Base-by-base conservation (phyloP, 2,797 vertebrate species). In the Pantherophis vulpinus region DNA sequence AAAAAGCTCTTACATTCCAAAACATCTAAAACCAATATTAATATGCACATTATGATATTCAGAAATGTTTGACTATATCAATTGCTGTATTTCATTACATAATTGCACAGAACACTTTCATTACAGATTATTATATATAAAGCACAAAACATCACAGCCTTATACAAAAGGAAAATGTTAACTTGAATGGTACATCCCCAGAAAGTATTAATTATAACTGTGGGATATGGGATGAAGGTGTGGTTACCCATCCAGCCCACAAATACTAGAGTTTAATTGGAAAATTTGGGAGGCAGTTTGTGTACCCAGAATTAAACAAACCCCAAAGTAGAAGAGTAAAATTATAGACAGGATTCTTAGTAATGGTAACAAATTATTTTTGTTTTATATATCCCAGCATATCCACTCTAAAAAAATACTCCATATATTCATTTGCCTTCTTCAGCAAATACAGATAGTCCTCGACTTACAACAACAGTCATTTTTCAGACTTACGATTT, bases 21-120 rank as follows among this genome's bases (percentile, higher is more conserved):
- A 91, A 51, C 16, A 89, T 7, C 10, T 32, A 56, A 47, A 86
- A 58, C 4, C 29, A 88, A 88, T 3, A 2, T 89, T 47, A 56
- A 14, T 66, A 94, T 94, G 32, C 91, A 87, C 89, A 90, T 88
- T 66, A 95, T 95, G 93, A 95, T 96, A 88, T 93, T 94, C 92
- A 93, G 92, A 92, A 90, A 58, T 86, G 66, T 74, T 95, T 54
- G 54, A 87, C 94, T 95, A 94, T 89, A 94, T 90, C 91, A 94
- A 94, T 92, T 91, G 94, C 91, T 93, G 91, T 89, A 93, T n/a
- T 1, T 9, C 93, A 94, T 92, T 94, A 86, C 86, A 2, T 95
- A 96, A 95, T 92, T 95, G 91, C 91, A 91, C 89, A 93, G 95
- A 91, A 96, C 94, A 94, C 93, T 94, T 94, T 94, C 93, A 94